Evolutionary conservation across 2,888 invertebrate genomes (phyloP), one percentile per base, ranked within the genome.

Genomic region (Phalera bucephala): DNA sequence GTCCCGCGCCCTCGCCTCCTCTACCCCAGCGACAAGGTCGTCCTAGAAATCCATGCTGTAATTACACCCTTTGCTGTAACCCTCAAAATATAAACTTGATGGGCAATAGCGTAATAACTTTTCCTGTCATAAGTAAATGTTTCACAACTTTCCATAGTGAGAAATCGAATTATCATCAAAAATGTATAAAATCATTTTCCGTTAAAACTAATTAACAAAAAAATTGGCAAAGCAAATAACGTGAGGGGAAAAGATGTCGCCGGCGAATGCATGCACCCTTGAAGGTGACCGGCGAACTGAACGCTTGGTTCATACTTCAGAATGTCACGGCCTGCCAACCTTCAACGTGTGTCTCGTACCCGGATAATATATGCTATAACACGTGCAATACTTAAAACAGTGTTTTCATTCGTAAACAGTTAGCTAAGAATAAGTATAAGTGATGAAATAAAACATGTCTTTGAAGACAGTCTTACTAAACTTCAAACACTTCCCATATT

Each of bases 21-120:
- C 70, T 64, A 68, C 64, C 73, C 67, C 64, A 71, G 48, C 45
- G 47, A 60, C 88, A 88, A 88, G 88, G 88, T 87, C 86, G 72
- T 53, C 65, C 59, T 72, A 69, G 48, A 63, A 61, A 48, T 55
- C 43, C 59, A 52, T 69, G 67, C 67, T 53, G 54, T 36, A 31
- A 45, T 51, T 49, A 52, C 52, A 61, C 59, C 62, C 59, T 40
- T 38, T 25, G n/a, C 31, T n/a, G 9, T 8, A 27, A 17, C 30
- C 21, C 23, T 34, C n/a, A 9, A 11, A 33, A 31, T 22, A 19
- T n/a, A 25, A 13, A 15, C 11, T n/a, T n/a, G n/a, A n/a, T n/a
- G n/a, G n/a, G n/a, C n/a, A n/a, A n/a, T n/a, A n/a, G n/a, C n/a
- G n/a, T n/a, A n/a, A n/a, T n/a, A n/a, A n/a, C n/a, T n/a, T n/a